These are phyloP conservation scores for Lophochroa leadbeateri DNA, from an alignment of 2,113 vertebrate species.

Conservation along the genomic window DNA sequence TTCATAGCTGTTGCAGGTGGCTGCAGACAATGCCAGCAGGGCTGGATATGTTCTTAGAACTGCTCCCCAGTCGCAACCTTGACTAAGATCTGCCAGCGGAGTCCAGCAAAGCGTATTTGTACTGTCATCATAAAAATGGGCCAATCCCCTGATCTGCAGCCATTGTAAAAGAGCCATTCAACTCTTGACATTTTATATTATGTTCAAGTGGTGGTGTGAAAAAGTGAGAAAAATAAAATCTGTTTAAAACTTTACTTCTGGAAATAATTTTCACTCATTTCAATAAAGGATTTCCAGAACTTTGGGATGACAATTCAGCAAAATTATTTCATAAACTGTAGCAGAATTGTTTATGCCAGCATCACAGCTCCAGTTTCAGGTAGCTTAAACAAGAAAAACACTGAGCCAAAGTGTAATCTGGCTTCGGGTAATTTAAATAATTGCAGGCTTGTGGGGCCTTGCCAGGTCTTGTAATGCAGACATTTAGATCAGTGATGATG, in stretches of 20 bases:
- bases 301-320: background rate
- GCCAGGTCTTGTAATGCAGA: conserved; percentile 26
- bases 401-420: conserved; percentile 11
- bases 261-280: background rate
- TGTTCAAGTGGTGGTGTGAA: background rate
- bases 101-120: background rate
- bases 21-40: background rate
- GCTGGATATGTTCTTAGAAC: background rate
- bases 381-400: conserved; percentile 15
- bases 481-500: background rate
- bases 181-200: background rate
- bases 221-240: background rate
- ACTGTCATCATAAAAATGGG: background rate
- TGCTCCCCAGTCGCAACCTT: background rate
- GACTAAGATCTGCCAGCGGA: background rate
- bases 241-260: background rate
- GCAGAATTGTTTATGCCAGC: background rate
- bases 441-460: conserved; percentile 41
- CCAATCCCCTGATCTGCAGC: background rate
- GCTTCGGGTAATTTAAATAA: conserved; percentile 42
- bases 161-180: background rate
- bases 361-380: conserved; percentile 16
- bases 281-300: background rate
- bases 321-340: background rate
- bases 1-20: background rate